phyloP scores from a whole-genome alignment of 2,888 invertebrate species.

The Brenthis daphne region DNA sequence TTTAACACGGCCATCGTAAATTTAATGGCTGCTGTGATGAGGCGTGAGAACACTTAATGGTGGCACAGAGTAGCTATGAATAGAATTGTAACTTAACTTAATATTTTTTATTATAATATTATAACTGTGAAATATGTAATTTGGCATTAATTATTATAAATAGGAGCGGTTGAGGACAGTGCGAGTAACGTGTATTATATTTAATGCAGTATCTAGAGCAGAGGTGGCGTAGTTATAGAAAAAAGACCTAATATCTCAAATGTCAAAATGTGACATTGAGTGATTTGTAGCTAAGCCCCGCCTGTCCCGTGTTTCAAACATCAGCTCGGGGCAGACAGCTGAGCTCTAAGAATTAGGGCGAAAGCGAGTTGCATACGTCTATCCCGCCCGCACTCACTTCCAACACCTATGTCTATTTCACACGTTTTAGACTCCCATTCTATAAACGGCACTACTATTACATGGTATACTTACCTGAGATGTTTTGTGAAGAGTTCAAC shows the following conservation, averaged over 20 bases:
- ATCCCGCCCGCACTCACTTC: conserved; percentile 61
- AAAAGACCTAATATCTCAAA: conserved; percentile 83
- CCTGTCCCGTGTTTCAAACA: conserved; percentile 84
- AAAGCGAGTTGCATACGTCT: conserved; percentile 66
- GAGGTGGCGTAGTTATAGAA: conserved; percentile 79
- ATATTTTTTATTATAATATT: conserved; percentile 13
- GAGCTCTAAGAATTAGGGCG: conserved; percentile 76
- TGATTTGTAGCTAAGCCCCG: conserved; percentile 84
- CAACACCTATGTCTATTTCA: conserved; percentile 60
- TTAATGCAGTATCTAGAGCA: conserved; percentile 45
- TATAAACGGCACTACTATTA: conserved; percentile 75
- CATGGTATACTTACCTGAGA: conserved; percentile 77
- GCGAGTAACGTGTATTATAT: conserved; percentile 10
- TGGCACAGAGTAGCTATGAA: conserved; percentile 47
- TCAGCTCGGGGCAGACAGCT: conserved; percentile 81
- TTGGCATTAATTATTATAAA: not conserved
- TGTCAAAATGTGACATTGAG: conserved; percentile 84
- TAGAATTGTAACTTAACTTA: conserved; percentile 26
- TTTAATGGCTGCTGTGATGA: conserved; percentile 66
- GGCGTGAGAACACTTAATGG: conserved; percentile 65
- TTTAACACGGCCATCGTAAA: conserved; percentile 57
- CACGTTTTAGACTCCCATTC: conserved; percentile 70
- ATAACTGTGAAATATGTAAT: conserved; percentile 2
- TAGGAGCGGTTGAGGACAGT: not conserved
- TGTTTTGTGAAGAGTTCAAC: conserved; percentile 81